Evolutionary conservation across 2,113 vertebrate species (phyloP), one percentile per base, ranked within the genome.

Genomic region (Siphamia tubifer): DNA sequence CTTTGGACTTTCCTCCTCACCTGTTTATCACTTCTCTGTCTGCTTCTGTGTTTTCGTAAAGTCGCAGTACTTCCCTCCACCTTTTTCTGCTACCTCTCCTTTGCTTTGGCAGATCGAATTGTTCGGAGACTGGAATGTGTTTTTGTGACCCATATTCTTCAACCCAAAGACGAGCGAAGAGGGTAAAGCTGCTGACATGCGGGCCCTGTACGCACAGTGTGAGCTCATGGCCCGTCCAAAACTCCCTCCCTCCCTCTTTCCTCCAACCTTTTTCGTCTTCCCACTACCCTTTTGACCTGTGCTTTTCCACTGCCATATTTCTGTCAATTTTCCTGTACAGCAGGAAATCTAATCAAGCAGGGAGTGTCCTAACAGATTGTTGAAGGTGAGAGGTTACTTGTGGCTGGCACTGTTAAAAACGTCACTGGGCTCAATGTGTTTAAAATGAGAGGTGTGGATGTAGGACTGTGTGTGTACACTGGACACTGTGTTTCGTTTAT

Each of bases 301-400:
- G 16, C 21, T 39, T 69, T 35, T 51, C 30, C 43, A 6, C 1
- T 6, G 8, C 48, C 64, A 69, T 21, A 43, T 66, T 73, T 32
- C 38, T 55, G 36, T 49, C 51, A 32, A 16, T 63, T 43, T 47
- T 43, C 48, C 58, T 1, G 25, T 38, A 34, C 70, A 52, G 75
- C 44, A 77, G 81, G 81, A 87, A 86, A 81, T 77, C 64, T 74
- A 82, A 84, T 86, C 79, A 72, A 19, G 23, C 13, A 67, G 64
- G 75, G 70, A 82, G 76, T 82, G 82, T 79, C 68, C 35, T 11
- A 3, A 13, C 48, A 51, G 58, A 85, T 15, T 44, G 35, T 8
- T 60, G 40, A 52, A 40, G 52, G 63, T 61, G 45, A 72, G 57
- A 61, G 75, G 75, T 83, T 60, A 76, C 55, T 21, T 56, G 47